Evolutionary conservation across 2,797 vertebrate genomes (phyloP).

Genomic region (Otus scops): DNA sequence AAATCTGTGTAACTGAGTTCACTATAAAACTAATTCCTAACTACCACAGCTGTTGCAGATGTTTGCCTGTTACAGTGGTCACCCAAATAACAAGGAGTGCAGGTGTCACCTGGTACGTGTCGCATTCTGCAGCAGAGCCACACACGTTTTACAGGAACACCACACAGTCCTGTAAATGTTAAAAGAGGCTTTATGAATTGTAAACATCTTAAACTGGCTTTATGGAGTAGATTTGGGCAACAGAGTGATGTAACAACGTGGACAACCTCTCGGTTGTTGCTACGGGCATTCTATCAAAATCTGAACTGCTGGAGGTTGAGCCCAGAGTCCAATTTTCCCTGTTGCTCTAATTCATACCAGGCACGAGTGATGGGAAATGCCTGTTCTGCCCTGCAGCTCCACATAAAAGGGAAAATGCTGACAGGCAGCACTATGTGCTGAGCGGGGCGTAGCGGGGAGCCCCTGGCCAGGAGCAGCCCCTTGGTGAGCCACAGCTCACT

Average conservation of each 20-base stretch:
- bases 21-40: not conserved
- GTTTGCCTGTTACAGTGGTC: not conserved
- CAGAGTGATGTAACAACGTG: not conserved
- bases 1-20: not conserved
- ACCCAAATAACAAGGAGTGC: not conserved
- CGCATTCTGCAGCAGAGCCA: not conserved
- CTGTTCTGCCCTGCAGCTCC: not conserved
- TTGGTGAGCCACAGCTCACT: rapidly evolving
- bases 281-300: not conserved
- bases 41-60: not conserved
- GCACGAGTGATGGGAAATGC: not conserved
- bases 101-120: not conserved
- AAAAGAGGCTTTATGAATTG: not conserved
- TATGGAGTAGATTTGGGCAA: not conserved
- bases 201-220: rapidly evolving
- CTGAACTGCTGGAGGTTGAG: not conserved
- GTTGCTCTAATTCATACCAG: not conserved
- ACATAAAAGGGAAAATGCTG: rapidly evolving
- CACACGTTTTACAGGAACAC: rapidly evolving
- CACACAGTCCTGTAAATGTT: rapidly evolving
- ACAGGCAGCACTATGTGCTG: rapidly evolving
- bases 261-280: rapidly evolving
- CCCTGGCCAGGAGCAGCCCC: not conserved
- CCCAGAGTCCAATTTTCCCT: rapidly evolving
- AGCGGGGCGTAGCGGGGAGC: rapidly evolving